phyloP scores from a whole-genome alignment of 2,797 vertebrate species.

The Masticophis lateralis region DNA sequence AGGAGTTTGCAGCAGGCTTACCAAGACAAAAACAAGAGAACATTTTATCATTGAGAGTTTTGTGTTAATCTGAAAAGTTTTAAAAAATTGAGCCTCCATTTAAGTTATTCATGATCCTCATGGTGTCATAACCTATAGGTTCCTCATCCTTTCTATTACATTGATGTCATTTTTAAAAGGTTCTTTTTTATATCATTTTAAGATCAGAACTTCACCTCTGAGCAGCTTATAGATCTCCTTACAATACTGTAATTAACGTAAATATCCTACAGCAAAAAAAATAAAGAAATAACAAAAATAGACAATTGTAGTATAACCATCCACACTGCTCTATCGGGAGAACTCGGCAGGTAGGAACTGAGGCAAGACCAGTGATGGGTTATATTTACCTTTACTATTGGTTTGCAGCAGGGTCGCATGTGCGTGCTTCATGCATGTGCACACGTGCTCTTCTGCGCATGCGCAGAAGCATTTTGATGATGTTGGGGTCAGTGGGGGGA shows the following conservation, averaged over 20 bases:
- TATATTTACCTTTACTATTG: too few relatives aligned
- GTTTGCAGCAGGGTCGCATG: too few relatives aligned
- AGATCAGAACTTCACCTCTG: neutral
- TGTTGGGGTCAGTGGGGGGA: too few relatives aligned
- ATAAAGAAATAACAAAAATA: neutral
- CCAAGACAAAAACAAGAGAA: neutral
- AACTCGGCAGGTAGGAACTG: too few relatives aligned
- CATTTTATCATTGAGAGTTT: neutral
- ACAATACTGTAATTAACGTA: neutral
- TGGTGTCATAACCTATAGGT: neutral
- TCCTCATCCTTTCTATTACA: neutral
- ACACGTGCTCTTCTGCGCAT: too few relatives aligned
- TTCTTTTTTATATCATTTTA: neutral
- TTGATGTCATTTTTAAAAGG: neutral
- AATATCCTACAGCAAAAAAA: neutral
- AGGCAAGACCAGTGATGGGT: too few relatives aligned
- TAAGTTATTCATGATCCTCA: neutral
- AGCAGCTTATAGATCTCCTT: neutral
- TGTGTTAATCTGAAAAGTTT: neutral
- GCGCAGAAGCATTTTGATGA: too few relatives aligned
- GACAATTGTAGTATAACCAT: neutral
- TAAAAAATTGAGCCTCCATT: neutral
- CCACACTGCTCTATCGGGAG: too few relatives aligned
- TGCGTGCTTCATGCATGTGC: too few relatives aligned
- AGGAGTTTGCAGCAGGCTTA: neutral